phyloP scores from a whole-genome alignment of 2,113 vertebrate genomes.

The Dicerorhinus sumatrensis region DNA sequence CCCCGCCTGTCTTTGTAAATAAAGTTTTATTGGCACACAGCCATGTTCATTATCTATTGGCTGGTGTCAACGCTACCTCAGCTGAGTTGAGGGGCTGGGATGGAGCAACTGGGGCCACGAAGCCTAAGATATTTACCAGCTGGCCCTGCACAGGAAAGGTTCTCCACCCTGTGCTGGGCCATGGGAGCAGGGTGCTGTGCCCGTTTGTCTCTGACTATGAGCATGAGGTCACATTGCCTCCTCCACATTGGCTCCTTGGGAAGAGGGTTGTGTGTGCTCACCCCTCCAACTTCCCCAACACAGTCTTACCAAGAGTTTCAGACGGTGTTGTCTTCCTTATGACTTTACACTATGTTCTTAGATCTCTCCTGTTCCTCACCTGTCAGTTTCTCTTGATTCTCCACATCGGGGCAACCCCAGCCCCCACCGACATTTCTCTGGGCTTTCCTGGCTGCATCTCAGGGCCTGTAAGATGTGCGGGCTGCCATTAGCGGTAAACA shows the following conservation, averaged over 20 bases:
- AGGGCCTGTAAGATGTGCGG: not conserved
- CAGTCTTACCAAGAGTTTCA: not conserved
- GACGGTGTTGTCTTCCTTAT: fast-evolving
- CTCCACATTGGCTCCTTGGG: not conserved
- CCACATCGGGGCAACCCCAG: fast-evolving
- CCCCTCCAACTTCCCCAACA: fast-evolving
- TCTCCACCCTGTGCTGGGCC: not conserved
- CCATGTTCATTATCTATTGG: fast-evolving
- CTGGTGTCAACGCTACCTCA: fast-evolving
- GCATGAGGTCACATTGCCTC: not conserved
- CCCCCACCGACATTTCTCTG: not conserved
- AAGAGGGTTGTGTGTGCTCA: not conserved
- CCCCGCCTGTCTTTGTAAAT: not conserved
- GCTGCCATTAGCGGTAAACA: fast-evolving
- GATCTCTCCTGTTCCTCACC: not conserved
- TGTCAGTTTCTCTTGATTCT: not conserved
- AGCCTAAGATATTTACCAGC: not conserved
- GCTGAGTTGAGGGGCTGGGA: not conserved
- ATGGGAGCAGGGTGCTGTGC: fast-evolving
- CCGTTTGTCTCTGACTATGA: not conserved
- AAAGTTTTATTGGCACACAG: not conserved
- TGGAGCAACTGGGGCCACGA: fast-evolving
- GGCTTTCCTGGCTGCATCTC: not conserved
- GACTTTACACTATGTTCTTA: not conserved
- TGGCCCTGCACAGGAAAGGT: fast-evolving